A percentile compares a stretch with the other conserved stretches of the same genome.
Evolutionary conservation across 2,113 vertebrate genomes (phyloP).

Genomic region (Kryptolebias marmoratus): DNA sequence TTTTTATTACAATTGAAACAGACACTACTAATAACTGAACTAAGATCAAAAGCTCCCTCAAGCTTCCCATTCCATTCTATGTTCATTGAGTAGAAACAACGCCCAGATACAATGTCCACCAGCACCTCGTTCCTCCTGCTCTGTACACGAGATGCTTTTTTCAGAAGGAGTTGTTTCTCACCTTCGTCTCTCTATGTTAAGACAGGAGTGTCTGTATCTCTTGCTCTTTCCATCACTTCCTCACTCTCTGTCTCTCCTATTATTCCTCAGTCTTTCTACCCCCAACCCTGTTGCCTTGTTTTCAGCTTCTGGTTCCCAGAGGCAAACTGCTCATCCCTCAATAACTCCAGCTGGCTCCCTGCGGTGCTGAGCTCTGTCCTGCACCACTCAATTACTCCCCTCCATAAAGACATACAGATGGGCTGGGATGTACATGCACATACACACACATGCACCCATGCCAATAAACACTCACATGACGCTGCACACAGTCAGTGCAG

Average conservation of each 20-base stretch:
- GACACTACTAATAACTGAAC: neutral
- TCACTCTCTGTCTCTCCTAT: conserved; percentile 16
- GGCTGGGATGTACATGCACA: conserved; percentile 50
- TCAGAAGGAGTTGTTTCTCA: conserved; percentile 36
- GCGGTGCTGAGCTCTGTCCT: conserved; percentile 70
- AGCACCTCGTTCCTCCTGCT: conserved; percentile 21
- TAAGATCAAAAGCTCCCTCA: neutral
- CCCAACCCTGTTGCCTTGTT: conserved; percentile 49
- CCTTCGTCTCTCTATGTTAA: conserved; percentile 16
- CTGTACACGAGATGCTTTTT: conserved; percentile 36
- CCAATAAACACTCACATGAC: conserved; percentile 10
- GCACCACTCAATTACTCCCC: conserved; percentile 75
- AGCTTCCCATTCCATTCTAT: conserved; percentile 1
- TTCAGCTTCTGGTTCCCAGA: conserved; percentile 62
- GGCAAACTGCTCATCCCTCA: conserved; percentile 74
- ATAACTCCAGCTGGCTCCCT: conserved; percentile 73
- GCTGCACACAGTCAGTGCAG: conserved; percentile 9
- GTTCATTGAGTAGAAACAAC: conserved; percentile 9
- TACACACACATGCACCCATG: conserved; percentile 18
- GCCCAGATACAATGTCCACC: conserved; percentile 28
- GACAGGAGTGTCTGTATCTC: conserved; percentile 1
- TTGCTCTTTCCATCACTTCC: conserved; percentile 2
- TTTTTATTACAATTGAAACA: neutral
- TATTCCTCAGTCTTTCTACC: conserved; percentile 13
- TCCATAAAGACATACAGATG: conserved; percentile 72